A percentile compares a stretch with the other conserved stretches of the same genome.
These are phyloP conservation scores for Dryobota labecula DNA, from an alignment of 2,888 invertebrate genomes.

Conservation along the genomic window DNA sequence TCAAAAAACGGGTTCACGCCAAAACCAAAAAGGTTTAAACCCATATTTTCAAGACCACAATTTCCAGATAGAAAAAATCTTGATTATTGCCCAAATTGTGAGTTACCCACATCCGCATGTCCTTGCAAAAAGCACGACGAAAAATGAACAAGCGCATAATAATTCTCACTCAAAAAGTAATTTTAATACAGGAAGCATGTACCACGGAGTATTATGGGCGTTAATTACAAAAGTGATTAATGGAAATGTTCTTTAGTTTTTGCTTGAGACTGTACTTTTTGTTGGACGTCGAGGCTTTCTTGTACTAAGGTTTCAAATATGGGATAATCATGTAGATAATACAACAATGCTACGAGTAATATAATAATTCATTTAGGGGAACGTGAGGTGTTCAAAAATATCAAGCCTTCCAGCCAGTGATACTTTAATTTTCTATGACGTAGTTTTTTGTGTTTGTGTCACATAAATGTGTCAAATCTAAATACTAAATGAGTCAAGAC, in stretches of 20 bases:
- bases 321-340: not conserved
- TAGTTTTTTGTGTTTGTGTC: not conserved
- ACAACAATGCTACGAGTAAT: not conserved
- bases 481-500: conserved; percentile 9
- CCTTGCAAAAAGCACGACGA: conserved; percentile 70
- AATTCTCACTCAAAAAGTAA: conserved; percentile 42
- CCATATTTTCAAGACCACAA: not conserved
- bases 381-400: not conserved
- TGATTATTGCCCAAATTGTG: not conserved
- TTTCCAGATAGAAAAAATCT: not conserved
- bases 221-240: conserved; percentile 57
- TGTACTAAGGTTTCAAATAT: not conserved
- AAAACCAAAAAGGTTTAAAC: not conserved
- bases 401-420: too few species aligned
- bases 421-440: not conserved
- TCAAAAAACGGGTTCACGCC: not conserved
- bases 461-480: not conserved
- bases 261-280: conserved; percentile 30
- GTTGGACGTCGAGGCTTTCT: conserved; percentile 18
- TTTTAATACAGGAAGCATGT: conserved; percentile 52
- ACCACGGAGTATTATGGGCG: conserved; percentile 30
- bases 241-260: conserved; percentile 33
- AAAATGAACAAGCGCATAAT: conserved; percentile 49
- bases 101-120: conserved; percentile 67
- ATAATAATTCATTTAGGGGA: not conserved